Evolutionary conservation across 37 sponge, comb jelly and placozoan species (phyloP), one percentile per base, ranked within the genome.

Genomic region (Aplysina aerophoba): DNA sequence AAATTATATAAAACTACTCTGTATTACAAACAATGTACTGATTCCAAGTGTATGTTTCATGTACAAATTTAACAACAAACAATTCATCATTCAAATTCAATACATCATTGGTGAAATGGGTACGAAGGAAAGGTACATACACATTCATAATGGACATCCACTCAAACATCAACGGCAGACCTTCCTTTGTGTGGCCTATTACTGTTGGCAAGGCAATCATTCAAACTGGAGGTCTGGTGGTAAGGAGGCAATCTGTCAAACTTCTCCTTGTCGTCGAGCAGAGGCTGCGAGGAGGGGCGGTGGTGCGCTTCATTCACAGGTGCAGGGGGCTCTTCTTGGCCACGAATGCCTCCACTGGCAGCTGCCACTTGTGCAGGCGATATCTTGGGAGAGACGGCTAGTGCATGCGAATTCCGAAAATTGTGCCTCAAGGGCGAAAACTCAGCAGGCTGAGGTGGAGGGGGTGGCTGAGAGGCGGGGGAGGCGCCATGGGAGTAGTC

Each of bases 371-470:
- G 25, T 25, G 78, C 44, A 1, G 41, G 54, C 22, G 78, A 36
- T 14, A 75, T 16, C 54, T 75, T 40, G 37, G 78, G 78, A n/a
- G 78, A 75, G 21, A 41, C 50, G 4, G 53, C 78, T 41, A n/a
- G 37, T 4, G 54, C 53, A 41, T 24, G 30, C 11, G 33, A 4
- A 35, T 16, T 31, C 4, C 34, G 71, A 35, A 35, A 30, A 25
- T 69, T 69, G 15, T 35, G 35, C 71, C 6, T 69, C 35, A 30
- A 27, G 1, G 28, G 71, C 30, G 71, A 69, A 35, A 30, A 69
- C 33, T 69, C 17, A 30, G 25, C 4, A 5, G 4, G 63, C 63
- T 27, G 25, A 27, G 63, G 25, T 5, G 63, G 11, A 4, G 12
- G 12, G 25, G 63, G 25, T 62, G 63, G 11, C 25, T 62, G 17